Conservation (phyloP, 2,888 invertebrate genomes). For the Lamellibrachia columna region DNA sequence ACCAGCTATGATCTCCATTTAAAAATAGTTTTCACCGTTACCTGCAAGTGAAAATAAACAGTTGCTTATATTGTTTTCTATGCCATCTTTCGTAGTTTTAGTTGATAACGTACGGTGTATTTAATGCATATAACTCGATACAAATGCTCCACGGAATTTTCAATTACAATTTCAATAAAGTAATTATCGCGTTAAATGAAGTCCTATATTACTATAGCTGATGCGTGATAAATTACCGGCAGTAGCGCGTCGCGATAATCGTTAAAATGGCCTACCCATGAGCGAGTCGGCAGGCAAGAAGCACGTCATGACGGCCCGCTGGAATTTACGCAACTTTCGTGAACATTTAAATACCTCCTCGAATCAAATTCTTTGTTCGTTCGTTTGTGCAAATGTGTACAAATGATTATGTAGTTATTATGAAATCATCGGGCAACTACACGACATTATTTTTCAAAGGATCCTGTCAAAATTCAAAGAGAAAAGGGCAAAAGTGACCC, state of each 20-base stretch:
- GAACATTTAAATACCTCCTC: background rate
- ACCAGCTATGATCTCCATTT: no score
- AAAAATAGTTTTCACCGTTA: no score
- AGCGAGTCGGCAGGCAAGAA: background rate
- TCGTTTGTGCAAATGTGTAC: no score
- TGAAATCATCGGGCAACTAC: no score
- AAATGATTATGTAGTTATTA: no score
- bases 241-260: background rate
- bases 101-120: background rate
- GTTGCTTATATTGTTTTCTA: background rate
- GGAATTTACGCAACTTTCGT: background rate
- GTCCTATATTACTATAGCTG: background rate
- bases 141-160: slow-evolving; percentile 3
- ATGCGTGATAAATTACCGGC: background rate
- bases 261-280: background rate
- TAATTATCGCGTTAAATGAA: slow-evolving; percentile 10
- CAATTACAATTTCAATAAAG: slow-evolving; percentile 4
- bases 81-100: background rate
- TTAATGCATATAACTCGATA: background rate
- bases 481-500: no score
- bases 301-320: background rate
- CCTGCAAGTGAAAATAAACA: background rate
- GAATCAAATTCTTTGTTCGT: no score
- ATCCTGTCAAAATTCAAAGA: no score
- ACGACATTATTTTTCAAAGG: no score